Evolutionary conservation across 2,797 vertebrate species (phyloP).

Genomic region (Myiothlypis coronata): DNA sequence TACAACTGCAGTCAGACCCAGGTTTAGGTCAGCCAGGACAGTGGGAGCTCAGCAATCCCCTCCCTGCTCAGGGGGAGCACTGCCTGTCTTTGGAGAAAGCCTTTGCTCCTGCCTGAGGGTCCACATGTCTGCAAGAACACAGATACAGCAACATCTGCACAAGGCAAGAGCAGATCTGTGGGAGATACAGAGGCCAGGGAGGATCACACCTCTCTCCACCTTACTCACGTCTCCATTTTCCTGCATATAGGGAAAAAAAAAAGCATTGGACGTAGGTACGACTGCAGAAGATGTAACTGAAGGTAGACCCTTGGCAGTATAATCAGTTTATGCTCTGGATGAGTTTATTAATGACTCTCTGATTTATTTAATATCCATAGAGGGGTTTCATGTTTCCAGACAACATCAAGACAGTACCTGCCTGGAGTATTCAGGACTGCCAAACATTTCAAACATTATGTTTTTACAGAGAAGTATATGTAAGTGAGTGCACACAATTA

Average conservation of each 20-base stretch:
- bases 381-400: background rate
- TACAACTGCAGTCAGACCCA: background rate
- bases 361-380: background rate
- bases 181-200: background rate
- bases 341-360: background rate
- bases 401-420: background rate
- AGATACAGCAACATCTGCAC: background rate
- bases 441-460: background rate
- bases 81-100: background rate
- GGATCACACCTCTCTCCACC: background rate
- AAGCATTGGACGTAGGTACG: background rate
- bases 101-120: background rate
- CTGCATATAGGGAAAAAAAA: background rate
- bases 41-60: fast-evolving
- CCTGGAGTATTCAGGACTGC: background rate
- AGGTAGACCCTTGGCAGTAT: background rate
- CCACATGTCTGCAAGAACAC: fast-evolving
- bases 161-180: fast-evolving
- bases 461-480: background rate
- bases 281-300: background rate
- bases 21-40: background rate
- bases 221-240: background rate
- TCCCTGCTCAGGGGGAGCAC: fast-evolving
- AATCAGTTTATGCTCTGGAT: background rate
- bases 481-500: background rate